Evolutionary conservation across 2,797 vertebrate genomes (phyloP).

Genomic region (Toxotes lorentzi): DNA sequence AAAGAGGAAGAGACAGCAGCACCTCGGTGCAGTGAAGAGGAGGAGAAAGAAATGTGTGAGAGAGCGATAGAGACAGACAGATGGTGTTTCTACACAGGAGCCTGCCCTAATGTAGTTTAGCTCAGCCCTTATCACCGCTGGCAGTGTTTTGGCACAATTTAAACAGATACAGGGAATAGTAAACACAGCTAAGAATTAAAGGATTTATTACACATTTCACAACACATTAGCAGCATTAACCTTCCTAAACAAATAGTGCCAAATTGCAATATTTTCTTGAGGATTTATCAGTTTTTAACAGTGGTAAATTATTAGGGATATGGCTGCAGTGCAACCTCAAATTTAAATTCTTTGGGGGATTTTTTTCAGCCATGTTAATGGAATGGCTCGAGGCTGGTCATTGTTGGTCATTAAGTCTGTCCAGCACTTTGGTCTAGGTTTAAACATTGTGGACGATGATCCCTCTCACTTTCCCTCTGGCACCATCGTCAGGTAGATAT

Average conservation of each 20-base stretch:
- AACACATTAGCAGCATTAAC: slow-evolving; percentile 34
- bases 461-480: neutral
- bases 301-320: slow-evolving; percentile 9
- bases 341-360: neutral
- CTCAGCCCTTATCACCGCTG: slow-evolving; percentile 67
- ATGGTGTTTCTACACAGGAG: slow-evolving; percentile 69
- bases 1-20: slow-evolving; percentile 49
- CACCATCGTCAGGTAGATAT: neutral
- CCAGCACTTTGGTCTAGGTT: neutral
- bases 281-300: slow-evolving; percentile 22
- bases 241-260: slow-evolving; percentile 28
- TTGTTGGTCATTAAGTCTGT: neutral
- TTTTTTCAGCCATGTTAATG: neutral
- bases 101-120: slow-evolving; percentile 64
- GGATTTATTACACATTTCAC: slow-evolving; percentile 53
- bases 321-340: neutral
- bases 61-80: slow-evolving; percentile 73
- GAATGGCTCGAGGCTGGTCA: neutral
- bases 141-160: slow-evolving; percentile 62
- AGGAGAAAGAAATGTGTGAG: slow-evolving; percentile 71
- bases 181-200: slow-evolving; percentile 51
- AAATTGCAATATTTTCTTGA: slow-evolving; percentile 15
- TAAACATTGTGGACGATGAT: neutral
- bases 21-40: slow-evolving; percentile 46
- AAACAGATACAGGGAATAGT: slow-evolving; percentile 56